Evolutionary conservation across 2,113 vertebrate genomes (phyloP), one percentile per base, ranked within the genome.

Genomic region (Coptodon bakossiorum): DNA sequence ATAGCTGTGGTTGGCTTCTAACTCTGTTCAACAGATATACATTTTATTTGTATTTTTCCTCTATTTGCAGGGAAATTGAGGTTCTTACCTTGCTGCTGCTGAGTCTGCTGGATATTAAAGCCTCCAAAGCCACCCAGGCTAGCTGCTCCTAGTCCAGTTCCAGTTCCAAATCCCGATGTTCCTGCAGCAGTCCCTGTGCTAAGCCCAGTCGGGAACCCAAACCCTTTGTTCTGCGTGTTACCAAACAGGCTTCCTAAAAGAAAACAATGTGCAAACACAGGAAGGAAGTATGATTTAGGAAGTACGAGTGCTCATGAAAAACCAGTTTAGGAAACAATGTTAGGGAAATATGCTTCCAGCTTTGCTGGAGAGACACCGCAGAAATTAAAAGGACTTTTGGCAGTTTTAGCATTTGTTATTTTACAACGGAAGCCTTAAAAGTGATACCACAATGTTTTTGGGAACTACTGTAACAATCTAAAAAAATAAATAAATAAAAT

Each of bases 191-290:
- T 80, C 4, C 90, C 94, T 17, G 98, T 80, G 40, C 98, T 98
- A 85, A 99, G 98, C 57, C 96, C 96, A 56, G 98, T 96, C 5
- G 97, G 97, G 92, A 99, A 99, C 85, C 98, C 98, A 95, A 99
- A 99, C 9, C 97, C 97, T 96, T 99, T 99, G 94, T 98, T 99
- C 94, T 98, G 98, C 9, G 97, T 96, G 94, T 93, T 96, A 86
- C 98, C 97, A 48, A 99, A 99, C 45, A 99, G 96, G 29, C 98
- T 96, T 95, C 95, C 89, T 96, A 86, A 63, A 93, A 86, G 83
- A 94, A 73, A 68, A 83, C 36, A 52, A 73, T 3, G 16, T 12
- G 10, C 22, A 31, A 71, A 87, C 7, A 83, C 8, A 88, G 16
- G 63, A 31, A 81, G 76, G 27, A 48, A 85, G 5, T 7, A 71